Evolutionary conservation across 2,888 invertebrate genomes (phyloP), one percentile per base, ranked within the genome.

Genomic region (Orthosia incerta): DNA sequence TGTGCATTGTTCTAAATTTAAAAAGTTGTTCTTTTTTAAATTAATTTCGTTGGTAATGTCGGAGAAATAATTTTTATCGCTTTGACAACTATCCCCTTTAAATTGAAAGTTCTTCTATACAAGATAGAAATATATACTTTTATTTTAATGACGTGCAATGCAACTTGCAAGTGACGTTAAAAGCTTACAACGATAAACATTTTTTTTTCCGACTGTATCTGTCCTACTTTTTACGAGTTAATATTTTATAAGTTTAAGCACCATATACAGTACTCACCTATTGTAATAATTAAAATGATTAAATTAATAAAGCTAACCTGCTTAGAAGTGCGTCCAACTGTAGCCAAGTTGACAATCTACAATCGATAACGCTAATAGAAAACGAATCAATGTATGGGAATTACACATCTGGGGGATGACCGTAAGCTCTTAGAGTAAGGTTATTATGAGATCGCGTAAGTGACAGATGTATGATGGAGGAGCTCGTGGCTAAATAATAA

Each of bases 1-100:
- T 60, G 45, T 57, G 62, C 45, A 67, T 67, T 79, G 74, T 80
- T 80, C 80, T 57, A 16, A 70, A 74, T 80, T 83, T 20, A 67
- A 79, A 82, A 79, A 31, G 23, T 65, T 64, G 51, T 23, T 57
- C 18, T 60, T 53, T 60, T 39, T 59, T 39, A 13, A n/a, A 45
- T 12, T 31, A 31, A 1, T 13, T 18, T n/a, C 3, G 9, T 45
- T 45, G 5, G 15, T 16, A 9, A 39, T 39, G 55, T 26, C 5
- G 23, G 23, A 20, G 23, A 55, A 55, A 7, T 55, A 13, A 15
- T 20, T n/a, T 12, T 3, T 20, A 57, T 20, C 1, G n/a, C 0
- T 45, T 39, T 45, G 15, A 15, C n/a, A 45, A 18, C 13, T 13
- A 39, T 15, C 5, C 3, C 57, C 4, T 18, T 31, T 59, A 20